A percentile compares a stretch with the other conserved stretches of the same genome.
Evolutionary conservation across 2,113 vertebrate genomes (phyloP).

Genomic region (Campylomormyrus tamandua): DNA sequence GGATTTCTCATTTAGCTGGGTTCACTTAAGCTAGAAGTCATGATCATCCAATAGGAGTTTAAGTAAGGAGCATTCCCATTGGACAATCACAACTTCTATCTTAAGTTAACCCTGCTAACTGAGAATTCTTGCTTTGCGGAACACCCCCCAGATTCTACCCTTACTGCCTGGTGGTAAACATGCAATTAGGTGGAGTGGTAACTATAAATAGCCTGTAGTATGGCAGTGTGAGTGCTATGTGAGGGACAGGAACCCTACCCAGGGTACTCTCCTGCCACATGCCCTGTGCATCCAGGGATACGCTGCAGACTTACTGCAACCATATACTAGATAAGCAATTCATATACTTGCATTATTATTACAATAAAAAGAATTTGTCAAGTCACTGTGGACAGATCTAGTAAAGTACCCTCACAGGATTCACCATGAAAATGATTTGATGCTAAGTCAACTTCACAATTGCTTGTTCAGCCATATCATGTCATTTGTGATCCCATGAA

Average conservation of each 20-base stretch:
- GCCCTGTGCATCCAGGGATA: not conserved
- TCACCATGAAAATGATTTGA: not conserved
- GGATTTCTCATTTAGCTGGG: not conserved
- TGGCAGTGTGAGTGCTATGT: not conserved
- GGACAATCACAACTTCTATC: not conserved
- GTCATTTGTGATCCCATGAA: not conserved
- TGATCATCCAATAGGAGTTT: not conserved
- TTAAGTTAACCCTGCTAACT: not conserved
- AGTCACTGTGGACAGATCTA: not conserved
- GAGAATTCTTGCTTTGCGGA: too few relatives aligned
- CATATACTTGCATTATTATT: not conserved
- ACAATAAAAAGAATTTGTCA: not conserved
- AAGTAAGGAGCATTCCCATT: not conserved
- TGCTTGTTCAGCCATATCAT: not conserved
- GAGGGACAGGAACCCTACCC: not conserved
- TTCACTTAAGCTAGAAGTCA: not conserved
- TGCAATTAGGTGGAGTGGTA: not conserved
- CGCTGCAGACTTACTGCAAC: not conserved
- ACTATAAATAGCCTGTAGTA: not conserved
- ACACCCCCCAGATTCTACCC: not conserved
- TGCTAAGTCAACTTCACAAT: not conserved
- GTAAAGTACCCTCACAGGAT: not conserved
- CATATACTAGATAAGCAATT: not conserved
- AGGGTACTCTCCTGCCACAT: not conserved
- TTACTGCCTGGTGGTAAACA: not conserved